A percentile compares a stretch with the other conserved stretches of the same genome.
These are phyloP conservation scores for Psittacara wagleri DNA, from an alignment of 2,113 vertebrate species.

Conservation along the genomic window DNA sequence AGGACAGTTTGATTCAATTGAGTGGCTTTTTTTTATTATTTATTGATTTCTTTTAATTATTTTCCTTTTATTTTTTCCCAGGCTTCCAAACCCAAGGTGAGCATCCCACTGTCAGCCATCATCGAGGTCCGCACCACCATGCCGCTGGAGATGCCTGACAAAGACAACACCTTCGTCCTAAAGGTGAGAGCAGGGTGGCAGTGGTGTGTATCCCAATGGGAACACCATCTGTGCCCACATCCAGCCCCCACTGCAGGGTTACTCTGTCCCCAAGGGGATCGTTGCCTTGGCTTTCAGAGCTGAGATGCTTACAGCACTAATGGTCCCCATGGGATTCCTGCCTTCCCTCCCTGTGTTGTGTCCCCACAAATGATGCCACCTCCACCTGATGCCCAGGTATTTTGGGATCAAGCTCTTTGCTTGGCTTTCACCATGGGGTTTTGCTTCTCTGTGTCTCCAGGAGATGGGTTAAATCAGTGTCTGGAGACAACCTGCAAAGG, in stretches of 20 bases:
- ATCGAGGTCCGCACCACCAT: conserved; percentile 97
- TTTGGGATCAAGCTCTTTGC: background rate
- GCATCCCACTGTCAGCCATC: conserved; percentile 91
- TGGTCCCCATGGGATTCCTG: background rate
- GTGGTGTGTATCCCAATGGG: rapidly evolving
- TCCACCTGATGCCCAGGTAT: background rate
- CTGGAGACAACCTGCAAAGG: background rate
- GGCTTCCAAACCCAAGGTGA: conserved; percentile 95
- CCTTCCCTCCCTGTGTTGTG: background rate
- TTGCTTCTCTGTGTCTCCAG: background rate
- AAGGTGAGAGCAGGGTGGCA: conserved; percentile 79
- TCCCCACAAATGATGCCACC: background rate
- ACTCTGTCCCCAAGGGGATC: background rate
- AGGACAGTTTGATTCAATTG: background rate
- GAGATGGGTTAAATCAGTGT: background rate
- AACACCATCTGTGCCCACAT: background rate
- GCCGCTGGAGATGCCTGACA: conserved; percentile 98
- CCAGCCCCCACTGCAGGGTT: background rate
- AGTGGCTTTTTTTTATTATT: background rate
- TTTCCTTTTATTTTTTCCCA: conserved; percentile 28
- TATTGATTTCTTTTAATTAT: background rate
- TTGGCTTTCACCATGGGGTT: background rate
- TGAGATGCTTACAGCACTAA: background rate
- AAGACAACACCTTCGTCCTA: conserved; percentile 97
- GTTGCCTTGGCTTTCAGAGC: background rate